Percentiles rank a stretch among this genome's conserved stretches.
Conservation (phyloP, 2,888 invertebrate genomes). For the Dendrolimus houi region DNA sequence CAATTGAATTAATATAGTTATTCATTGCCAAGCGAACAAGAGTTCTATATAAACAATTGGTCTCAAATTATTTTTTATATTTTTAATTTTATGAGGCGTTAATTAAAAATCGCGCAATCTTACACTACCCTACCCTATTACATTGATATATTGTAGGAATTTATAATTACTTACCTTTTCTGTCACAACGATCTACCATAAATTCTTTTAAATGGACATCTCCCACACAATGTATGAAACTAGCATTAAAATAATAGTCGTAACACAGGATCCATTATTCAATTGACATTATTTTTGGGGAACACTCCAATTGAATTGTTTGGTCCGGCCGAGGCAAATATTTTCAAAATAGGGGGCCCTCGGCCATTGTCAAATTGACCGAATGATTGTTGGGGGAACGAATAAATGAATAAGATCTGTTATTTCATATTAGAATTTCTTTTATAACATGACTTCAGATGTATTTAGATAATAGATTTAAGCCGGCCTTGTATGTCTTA, state of each 20-base stretch:
- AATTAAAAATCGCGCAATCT: too few species aligned
- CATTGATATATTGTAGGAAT: too few species aligned
- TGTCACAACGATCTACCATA: not conserved
- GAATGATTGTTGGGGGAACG: slow-evolving; percentile 53
- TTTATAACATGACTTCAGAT: not conserved
- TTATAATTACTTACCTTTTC: too few species aligned
- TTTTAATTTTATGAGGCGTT: too few species aligned
- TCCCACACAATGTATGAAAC: not conserved
- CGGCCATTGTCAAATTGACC: slow-evolving; percentile 69
- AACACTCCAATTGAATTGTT: slow-evolving; percentile 63
- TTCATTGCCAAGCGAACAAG: too few species aligned
- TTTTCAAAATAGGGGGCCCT: slow-evolving; percentile 63
- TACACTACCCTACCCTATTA: too few species aligned
- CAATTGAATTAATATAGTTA: too few species aligned
- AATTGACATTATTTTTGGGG: slow-evolving; percentile 60
- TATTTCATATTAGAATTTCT: slow-evolving; percentile 14
- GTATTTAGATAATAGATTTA: too few species aligned
- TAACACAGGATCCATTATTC: slow-evolving; percentile 55
- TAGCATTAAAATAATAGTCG: slow-evolving; percentile 28
- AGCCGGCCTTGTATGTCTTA: too few species aligned
- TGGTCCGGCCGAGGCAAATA: slow-evolving; percentile 56
- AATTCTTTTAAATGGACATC: not conserved
- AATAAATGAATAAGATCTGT: slow-evolving; percentile 28
- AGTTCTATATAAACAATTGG: too few species aligned
- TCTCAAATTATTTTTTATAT: too few species aligned